Evolutionary conservation across 1,140 invertebrate genomes (phyloP).

Genomic region (Zaprionus africanus): DNA sequence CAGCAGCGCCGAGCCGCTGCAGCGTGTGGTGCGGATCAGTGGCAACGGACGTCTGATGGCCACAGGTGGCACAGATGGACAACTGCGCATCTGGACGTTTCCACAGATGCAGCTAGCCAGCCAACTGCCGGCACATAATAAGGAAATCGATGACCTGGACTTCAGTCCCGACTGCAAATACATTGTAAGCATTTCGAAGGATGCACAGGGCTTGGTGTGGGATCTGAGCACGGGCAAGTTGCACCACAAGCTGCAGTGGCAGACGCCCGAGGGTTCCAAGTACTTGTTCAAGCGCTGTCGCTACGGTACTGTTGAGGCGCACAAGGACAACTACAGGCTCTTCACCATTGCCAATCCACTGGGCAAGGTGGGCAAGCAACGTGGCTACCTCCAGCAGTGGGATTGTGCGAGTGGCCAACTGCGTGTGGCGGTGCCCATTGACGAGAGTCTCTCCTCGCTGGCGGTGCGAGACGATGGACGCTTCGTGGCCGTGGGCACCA

Average conservation of each 20-base stretch:
- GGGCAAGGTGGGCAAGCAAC: constrained; percentile 88
- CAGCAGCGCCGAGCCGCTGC: constrained; percentile 90
- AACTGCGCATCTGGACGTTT: constrained; percentile 94
- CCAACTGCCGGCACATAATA: constrained; percentile 90
- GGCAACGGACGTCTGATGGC: constrained; percentile 91
- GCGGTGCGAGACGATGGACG: constrained; percentile 95
- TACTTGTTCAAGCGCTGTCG: constrained; percentile 94
- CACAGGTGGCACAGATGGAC: constrained; percentile 96
- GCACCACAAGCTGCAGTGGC: constrained; percentile 88
- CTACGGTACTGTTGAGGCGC: constrained; percentile 89
- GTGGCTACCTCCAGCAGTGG: constrained; percentile 91
- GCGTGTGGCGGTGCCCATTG: constrained; percentile 86
- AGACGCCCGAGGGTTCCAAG: constrained; percentile 88
- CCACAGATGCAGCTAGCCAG: constrained; percentile 89
- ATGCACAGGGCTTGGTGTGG: constrained; percentile 93
- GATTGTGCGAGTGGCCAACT: constrained; percentile 86
- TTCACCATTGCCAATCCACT: constrained; percentile 94
- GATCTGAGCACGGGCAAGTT: constrained; percentile 85
- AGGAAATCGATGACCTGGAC: constrained; percentile 96
- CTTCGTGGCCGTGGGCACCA: constrained; percentile 96
- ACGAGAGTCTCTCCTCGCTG: constrained; percentile 93
- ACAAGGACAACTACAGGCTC: constrained; percentile 88
- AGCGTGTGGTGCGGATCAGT: constrained; percentile 94
- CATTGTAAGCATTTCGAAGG: constrained; percentile 94
- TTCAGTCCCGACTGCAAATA: constrained; percentile 91